A percentile compares a stretch with the other conserved stretches of the same genome.
These are phyloP conservation scores for Takifugu bimaculatus DNA, from an alignment of 2,113 vertebrate genomes.

Conservation along the genomic window DNA sequence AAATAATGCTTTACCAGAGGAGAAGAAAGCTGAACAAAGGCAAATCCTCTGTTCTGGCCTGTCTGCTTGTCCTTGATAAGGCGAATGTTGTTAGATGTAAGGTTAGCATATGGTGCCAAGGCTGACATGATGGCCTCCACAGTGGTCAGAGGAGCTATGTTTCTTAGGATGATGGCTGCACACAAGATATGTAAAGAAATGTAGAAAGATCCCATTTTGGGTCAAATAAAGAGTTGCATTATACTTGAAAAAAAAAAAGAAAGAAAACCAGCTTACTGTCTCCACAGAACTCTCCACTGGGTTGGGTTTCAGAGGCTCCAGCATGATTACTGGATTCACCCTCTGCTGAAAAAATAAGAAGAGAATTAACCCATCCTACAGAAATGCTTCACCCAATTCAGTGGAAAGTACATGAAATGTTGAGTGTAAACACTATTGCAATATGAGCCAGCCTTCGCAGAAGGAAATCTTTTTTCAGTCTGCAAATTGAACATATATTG, in stretches of 20 bases:
- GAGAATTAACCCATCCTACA: constrained; percentile 25
- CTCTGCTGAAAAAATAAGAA: constrained; percentile 74
- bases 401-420: constrained; percentile 1
- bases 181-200: constrained; percentile 12
- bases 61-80: constrained; percentile 99
- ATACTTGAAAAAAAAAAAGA: not conserved
- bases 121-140: constrained; percentile 94
- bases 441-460: not conserved
- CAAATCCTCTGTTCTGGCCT: constrained; percentile 95
- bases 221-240: not conserved
- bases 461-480: not conserved
- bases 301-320: constrained; percentile 83
- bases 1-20: constrained; percentile 81
- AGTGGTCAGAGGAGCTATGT: constrained; percentile 89
- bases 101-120: constrained; percentile 91
- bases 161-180: constrained; percentile 94
- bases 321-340: constrained; percentile 78
- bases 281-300: constrained; percentile 91
- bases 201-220: not conserved
- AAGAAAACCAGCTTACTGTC: constrained; percentile 83
- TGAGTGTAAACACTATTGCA: not conserved
- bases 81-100: constrained; percentile 92
- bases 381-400: constrained; percentile 3
- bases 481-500: constrained; percentile 6
- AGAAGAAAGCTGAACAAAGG: constrained; percentile 95